Evolutionary conservation across 2,888 invertebrate species (phyloP), one percentile per base, ranked within the genome.

Genomic region (Apeira syringaria): DNA sequence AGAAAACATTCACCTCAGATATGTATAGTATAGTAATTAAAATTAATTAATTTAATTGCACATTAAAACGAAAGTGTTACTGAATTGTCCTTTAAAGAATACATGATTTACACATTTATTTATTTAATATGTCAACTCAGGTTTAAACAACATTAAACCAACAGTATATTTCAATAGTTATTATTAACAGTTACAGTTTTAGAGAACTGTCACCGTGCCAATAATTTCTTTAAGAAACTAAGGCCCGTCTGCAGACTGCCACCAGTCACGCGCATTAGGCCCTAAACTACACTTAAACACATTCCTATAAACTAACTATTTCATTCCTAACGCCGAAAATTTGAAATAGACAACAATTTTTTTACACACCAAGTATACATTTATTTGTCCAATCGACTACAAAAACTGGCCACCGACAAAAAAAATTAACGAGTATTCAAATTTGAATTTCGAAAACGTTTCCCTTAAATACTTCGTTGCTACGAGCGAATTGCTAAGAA

Each of bases 391-490:
- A 67, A 64, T 64, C 60, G 47, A 65, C 64, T 65, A 68, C 61
- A 61, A 56, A 55, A 72, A 83, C 83, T 83, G 83, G 84, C 82
- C 84, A 78, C 69, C 64, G 60, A 71, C 18, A 69, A 64, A 30
- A 18, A 12, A 32, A 17, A 33, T n/a, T n/a, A 47, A 55, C 50
- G 60, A 62, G 60, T 63, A 64, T 66, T 62, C 29, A 11, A 51
- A 50, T 52, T 43, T 42, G 48, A 53, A 59, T 52, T 48, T 42
- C 24, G 24, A 54, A 54, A 53, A 48, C 48, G 46, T 46, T 41
- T 39, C 22, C 22, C 51, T 66, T 65, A 73, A 82, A 84, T 82
- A 85, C 80, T 85, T 87, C 88, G 86, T 81, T 86, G 86, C 84
- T 78, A 80, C 68, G 64, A 69, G 78, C 80, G 81, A 86, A 82